A percentile compares a stretch with the other conserved stretches of the same genome.
Evolutionary conservation across 2,797 vertebrate species (phyloP).

Genomic region (Carcharodon carcharias): DNA sequence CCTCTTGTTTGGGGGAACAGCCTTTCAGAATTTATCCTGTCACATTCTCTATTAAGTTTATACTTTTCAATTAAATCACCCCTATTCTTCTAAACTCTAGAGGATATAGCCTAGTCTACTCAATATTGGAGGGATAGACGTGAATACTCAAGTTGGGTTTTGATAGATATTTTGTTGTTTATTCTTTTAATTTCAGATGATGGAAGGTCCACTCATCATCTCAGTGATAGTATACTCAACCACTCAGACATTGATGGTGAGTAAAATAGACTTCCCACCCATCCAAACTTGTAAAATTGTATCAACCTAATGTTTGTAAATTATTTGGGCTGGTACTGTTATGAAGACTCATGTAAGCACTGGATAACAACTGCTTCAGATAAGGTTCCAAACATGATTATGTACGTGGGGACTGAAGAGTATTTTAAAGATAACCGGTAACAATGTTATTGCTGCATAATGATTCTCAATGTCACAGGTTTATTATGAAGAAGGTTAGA

Average conservation of each 20-base stretch:
- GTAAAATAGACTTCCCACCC: background rate
- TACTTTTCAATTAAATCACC: background rate
- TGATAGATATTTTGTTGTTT: background rate
- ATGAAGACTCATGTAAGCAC: background rate
- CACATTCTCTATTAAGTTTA: background rate
- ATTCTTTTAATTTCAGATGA: slow-evolving; percentile 32
- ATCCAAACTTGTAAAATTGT: slow-evolving; percentile 1
- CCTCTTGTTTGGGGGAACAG: background rate
- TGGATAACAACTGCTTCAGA: background rate
- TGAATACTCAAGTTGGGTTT: background rate
- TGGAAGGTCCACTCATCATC: slow-evolving; percentile 1
- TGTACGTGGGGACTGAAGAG: no score
- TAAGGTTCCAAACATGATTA: background rate
- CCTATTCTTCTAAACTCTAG: background rate
- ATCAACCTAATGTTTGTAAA: background rate
- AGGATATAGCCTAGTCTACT: background rate
- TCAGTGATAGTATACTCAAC: slow-evolving; percentile 17
- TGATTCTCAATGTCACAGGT: background rate
- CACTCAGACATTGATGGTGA: slow-evolving; percentile 25
- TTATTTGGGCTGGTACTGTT: background rate
- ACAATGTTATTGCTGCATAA: background rate
- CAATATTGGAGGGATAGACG: background rate
- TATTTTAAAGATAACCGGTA: background rate
- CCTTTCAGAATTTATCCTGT: background rate
- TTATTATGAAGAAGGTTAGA: background rate